These are phyloP conservation scores for honey bee (Apis mellifera) DNA, from an alignment of 1,140 invertebrate species.

Conservation along the genomic window DNA sequence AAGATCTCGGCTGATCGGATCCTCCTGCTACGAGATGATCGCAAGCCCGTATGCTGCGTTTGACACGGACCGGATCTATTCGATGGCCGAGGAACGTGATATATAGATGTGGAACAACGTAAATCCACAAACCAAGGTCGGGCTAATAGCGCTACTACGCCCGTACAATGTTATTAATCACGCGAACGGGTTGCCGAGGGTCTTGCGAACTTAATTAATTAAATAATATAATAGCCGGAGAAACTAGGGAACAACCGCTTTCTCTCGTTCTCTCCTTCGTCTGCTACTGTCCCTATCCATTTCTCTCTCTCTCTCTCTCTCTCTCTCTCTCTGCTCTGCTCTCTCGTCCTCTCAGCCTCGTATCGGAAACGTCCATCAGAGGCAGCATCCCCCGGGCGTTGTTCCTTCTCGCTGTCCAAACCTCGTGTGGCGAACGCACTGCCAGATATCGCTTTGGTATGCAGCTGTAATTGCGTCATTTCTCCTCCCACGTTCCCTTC, in stretches of 20 bases:
- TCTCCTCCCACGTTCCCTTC: slow-evolving; percentile 28
- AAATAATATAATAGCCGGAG: slow-evolving; percentile 77
- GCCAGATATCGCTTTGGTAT: slow-evolving; percentile 60
- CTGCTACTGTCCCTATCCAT: slow-evolving; percentile 38
- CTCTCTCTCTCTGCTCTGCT: slow-evolving; percentile 24
- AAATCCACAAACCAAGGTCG: slow-evolving; percentile 65
- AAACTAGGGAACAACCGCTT: slow-evolving; percentile 61
- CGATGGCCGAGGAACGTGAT: slow-evolving; percentile 58
- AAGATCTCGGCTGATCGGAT: too few species aligned
- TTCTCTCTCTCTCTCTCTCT: slow-evolving; percentile 27
- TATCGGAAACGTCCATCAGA: slow-evolving; percentile 79
- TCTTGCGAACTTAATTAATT: slow-evolving; percentile 78
- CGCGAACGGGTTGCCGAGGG: slow-evolving; percentile 66
- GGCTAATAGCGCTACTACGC: slow-evolving; percentile 61
- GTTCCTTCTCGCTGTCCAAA: slow-evolving; percentile 71
- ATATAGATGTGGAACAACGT: slow-evolving; percentile 55
- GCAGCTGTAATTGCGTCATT: slow-evolving; percentile 62
- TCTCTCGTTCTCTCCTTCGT: slow-evolving; percentile 20
- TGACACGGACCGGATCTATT: slow-evolving; percentile 48
- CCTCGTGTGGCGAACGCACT: slow-evolving; percentile 60
- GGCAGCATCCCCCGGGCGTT: slow-evolving; percentile 76
- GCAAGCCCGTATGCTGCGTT: slow-evolving; percentile 48
- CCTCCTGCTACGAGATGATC: background rate
- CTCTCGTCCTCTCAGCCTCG: slow-evolving; percentile 57
- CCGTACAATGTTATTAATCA: slow-evolving; percentile 75